These are phyloP conservation scores for Drosophila affinis DNA, from an alignment of 2,888 invertebrate species.

Conservation along the genomic window DNA sequence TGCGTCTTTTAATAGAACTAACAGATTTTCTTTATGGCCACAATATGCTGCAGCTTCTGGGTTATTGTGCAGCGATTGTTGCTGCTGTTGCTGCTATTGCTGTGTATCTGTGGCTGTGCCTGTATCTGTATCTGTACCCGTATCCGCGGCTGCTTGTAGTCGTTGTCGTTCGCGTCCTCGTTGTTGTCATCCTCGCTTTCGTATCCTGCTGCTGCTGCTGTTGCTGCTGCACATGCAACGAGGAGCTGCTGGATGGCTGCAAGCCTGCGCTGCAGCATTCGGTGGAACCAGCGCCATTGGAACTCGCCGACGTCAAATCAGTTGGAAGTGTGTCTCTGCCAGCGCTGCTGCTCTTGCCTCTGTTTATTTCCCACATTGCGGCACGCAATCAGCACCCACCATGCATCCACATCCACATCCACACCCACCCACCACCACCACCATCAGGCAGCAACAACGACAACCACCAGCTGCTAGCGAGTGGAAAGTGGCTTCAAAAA, in stretches of 20 bases:
- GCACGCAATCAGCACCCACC: slow-evolving; percentile 64
- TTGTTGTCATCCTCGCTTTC: slow-evolving; percentile 48
- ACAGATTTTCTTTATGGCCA: slow-evolving; percentile 18
- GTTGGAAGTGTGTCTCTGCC: slow-evolving; percentile 79
- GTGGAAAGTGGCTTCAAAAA: slow-evolving; percentile 65
- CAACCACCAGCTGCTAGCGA: slow-evolving; percentile 65
- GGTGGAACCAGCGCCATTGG: slow-evolving; percentile 64
- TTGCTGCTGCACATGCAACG: slow-evolving; percentile 73
- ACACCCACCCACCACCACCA: slow-evolving; percentile 25
- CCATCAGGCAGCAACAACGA: slow-evolving; percentile 46
- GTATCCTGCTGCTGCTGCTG: slow-evolving; percentile 42
- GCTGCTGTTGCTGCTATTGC: slow-evolving; percentile 39
- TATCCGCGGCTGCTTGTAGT: slow-evolving; percentile 41
- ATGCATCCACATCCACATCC: slow-evolving; percentile 45
- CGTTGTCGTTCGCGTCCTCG: slow-evolving; percentile 20
- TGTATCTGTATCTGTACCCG: slow-evolving; percentile 62
- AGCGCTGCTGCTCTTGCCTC: slow-evolving; percentile 37
- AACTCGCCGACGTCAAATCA: slow-evolving; percentile 73
- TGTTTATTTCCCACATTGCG: slow-evolving; percentile 69
- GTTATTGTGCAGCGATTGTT: slow-evolving; percentile 47
- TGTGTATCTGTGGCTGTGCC: slow-evolving; percentile 45
- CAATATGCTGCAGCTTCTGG: slow-evolving; percentile 54
- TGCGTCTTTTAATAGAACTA: neutral
- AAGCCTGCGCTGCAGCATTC: slow-evolving; percentile 54
- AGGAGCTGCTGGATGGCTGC: slow-evolving; percentile 67